These are phyloP conservation scores for Acanthochromis polyacanthus DNA, from an alignment of 2,113 vertebrate genomes.

Conservation along the genomic window DNA sequence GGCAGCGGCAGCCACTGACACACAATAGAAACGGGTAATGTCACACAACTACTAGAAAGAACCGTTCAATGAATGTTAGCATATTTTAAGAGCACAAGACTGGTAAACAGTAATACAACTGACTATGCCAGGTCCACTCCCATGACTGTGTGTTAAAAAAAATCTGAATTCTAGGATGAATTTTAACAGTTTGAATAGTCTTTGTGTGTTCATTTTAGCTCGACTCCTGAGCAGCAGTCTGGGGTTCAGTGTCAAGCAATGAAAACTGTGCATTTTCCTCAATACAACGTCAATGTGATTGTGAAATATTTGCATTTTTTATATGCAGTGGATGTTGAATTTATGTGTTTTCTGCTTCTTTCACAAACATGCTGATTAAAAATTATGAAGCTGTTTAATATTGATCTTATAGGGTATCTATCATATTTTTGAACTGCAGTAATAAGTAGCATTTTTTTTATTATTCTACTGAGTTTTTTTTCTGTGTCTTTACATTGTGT, in stretches of 20 bases:
- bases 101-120: no score
- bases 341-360: neutral
- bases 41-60: neutral
- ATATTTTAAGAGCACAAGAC: no score
- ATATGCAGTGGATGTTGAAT: neutral
- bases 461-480: neutral
- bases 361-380: neutral
- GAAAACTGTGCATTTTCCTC: no score
- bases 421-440: conserved; percentile 1
- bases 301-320: neutral
- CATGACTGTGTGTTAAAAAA: neutral
- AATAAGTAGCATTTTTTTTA: no score
- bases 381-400: no score
- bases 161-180: no score
- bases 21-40: neutral
- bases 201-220: no score
- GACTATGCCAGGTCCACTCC: neutral
- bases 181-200: no score
- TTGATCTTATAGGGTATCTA: neutral
- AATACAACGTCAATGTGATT: neutral
- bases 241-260: no score
- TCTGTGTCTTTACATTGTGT: neutral
- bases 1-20: conserved; percentile 67
- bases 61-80: neutral
- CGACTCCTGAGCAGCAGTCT: no score